Evolutionary conservation across 2,797 vertebrate genomes (phyloP).

Genomic region (Sebastes vulpes): DNA sequence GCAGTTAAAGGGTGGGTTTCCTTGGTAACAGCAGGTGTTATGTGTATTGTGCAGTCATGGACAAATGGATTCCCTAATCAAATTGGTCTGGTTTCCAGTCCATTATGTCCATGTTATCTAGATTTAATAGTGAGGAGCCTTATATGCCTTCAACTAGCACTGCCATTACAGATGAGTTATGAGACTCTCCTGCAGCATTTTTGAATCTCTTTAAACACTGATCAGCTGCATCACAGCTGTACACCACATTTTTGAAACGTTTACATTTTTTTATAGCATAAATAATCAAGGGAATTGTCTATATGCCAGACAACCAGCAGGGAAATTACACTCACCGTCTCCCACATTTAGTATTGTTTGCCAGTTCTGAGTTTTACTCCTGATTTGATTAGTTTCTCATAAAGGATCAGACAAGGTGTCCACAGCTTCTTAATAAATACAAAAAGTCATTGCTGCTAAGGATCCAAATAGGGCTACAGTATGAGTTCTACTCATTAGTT

Average conservation of each 20-base stretch:
- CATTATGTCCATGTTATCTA: background rate
- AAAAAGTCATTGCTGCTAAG: background rate
- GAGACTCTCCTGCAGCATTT: background rate
- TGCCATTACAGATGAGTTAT: background rate
- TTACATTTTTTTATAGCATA: background rate
- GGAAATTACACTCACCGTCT: background rate
- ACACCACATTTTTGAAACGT: background rate
- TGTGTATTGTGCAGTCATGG: constrained; percentile 18
- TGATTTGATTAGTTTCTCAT: background rate
- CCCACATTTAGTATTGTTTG: background rate
- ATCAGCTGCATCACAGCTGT: background rate
- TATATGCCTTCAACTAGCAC: background rate
- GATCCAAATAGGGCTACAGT: background rate
- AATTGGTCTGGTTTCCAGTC: background rate
- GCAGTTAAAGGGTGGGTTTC: constrained; percentile 12
- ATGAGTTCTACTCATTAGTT: constrained; percentile 1
- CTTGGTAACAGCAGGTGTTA: constrained; percentile 16
- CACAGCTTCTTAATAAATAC: background rate
- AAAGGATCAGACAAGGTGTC: background rate
- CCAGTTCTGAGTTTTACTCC: background rate
- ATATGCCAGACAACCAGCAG: background rate
- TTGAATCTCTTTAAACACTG: background rate
- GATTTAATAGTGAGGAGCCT: background rate
- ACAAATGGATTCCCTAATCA: constrained; percentile 3
- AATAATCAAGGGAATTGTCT: background rate